Evolutionary conservation across 2,797 vertebrate species (phyloP).

Genomic region (Amphiprion clarkii): DNA sequence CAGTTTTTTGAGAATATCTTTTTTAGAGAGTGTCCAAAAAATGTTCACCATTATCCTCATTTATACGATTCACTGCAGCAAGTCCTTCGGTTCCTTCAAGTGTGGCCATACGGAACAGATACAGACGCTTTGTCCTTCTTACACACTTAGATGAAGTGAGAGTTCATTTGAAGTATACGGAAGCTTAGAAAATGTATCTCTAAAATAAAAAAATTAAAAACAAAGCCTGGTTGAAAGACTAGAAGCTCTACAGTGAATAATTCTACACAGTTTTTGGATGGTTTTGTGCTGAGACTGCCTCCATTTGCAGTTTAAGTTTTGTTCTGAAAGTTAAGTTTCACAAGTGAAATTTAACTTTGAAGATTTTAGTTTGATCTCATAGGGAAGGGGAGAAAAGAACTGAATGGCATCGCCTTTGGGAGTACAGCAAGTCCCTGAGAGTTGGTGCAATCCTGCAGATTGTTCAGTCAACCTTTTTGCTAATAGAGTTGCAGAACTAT

Average conservation of each 20-base stretch:
- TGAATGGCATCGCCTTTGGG: constrained; percentile 11
- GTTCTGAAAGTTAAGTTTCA: not conserved
- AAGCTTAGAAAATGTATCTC: not conserved
- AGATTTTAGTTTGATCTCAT: not conserved
- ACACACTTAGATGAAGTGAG: not conserved
- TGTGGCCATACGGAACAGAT: not conserved
- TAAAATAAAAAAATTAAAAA: not conserved
- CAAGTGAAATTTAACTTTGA: not conserved
- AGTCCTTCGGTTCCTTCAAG: not conserved
- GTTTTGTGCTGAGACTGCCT: not conserved
- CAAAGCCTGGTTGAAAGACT: not conserved
- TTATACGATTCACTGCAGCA: not conserved
- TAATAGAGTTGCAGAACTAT: constrained; percentile 52
- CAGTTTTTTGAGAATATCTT: not conserved
- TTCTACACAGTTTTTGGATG: not conserved
- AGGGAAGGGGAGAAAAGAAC: not conserved
- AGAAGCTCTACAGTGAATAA: not conserved
- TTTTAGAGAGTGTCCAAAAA: not conserved
- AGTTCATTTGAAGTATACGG: not conserved
- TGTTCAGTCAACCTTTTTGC: constrained; percentile 26
- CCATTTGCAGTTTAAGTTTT: constrained; percentile 1
- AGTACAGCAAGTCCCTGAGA: constrained; percentile 9
- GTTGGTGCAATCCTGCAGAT: constrained; percentile 32
- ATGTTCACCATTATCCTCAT: not conserved
- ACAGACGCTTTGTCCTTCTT: not conserved